Evolutionary conservation across 2,113 vertebrate genomes (phyloP), one percentile per base, ranked within the genome.

Genomic region (Antechinus stuartii): DNA sequence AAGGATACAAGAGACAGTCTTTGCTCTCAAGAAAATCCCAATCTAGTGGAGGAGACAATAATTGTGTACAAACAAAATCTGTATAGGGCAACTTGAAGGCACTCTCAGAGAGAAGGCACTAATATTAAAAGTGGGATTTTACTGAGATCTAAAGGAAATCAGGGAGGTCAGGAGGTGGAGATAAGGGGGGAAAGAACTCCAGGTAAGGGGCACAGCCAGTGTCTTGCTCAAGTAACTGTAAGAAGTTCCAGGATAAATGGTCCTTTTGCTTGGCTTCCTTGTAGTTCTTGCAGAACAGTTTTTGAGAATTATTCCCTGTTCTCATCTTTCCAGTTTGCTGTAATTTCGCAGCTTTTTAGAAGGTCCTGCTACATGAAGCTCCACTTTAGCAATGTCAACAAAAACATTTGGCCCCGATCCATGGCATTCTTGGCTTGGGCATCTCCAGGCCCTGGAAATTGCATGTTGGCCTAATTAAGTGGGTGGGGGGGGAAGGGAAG

Each of bases 381-480:
- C 91, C 93, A 23, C 91, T 97, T 96, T 49, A 97, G 97, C 97
- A 97, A 92, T 24, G 26, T 95, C 98, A 98, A 97, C 96, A 97
- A 95, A 98, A 98, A 95, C 97, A 98, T 92, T 96, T 98, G 98
- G 97, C 98, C 24, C 25, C 22, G 3, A 10, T 96, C 97, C 98
- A 98, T 2, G 0, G 11, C 47, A 92, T 96, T 98, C 97, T 95
- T 98, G 97, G 97, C 98, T 97, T 54, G 5, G 91, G 96, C 16
- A 89, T 92, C 92, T 92, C 93, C 57, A 91, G 95, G 97, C 97
- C 94, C 95, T 95, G 96, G 96, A 97, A 96, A 35, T 96, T 97
- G 94, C 96, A 91, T 25, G 76, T 94, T 97, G 97, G 96, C 98
- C 97, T 95, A 95, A 97, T 97, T 97, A 98, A 95, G 93, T 91